phyloP scores from a whole-genome alignment of 2,113 vertebrate genomes.

The Lagopus leucura region DNA sequence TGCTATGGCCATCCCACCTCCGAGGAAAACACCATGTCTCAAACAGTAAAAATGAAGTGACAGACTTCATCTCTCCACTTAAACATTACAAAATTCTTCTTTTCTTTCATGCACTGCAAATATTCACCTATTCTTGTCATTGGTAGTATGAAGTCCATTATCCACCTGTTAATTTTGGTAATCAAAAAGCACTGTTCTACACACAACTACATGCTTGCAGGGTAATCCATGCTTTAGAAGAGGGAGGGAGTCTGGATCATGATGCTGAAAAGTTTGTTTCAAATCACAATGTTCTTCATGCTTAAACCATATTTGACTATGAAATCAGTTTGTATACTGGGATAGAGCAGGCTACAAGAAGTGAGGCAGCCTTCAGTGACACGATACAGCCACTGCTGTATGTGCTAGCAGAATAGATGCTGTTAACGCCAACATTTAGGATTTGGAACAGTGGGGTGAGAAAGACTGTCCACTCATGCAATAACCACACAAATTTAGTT shows the following conservation, averaged over 20 bases:
- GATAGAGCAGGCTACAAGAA: neutral
- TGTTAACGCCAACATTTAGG: neutral
- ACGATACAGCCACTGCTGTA: rapidly evolving
- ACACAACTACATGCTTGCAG: neutral
- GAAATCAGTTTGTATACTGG: neutral
- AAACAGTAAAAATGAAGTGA: neutral
- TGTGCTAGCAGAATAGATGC: neutral
- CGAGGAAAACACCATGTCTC: rapidly evolving
- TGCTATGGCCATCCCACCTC: neutral
- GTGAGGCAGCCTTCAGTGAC: neutral
- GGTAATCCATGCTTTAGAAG: neutral
- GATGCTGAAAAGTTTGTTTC: neutral
- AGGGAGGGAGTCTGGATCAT: neutral
- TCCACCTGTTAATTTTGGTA: neutral
- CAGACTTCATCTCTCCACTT: neutral
- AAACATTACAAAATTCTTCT: neutral
- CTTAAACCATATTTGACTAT: neutral
- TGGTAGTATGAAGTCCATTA: neutral
- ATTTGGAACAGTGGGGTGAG: neutral
- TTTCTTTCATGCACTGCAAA: neutral
- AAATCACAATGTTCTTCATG: neutral
- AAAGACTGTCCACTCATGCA: neutral
- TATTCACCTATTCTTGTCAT: neutral
- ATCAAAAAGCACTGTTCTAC: neutral
- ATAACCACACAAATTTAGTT: neutral